These are phyloP conservation scores for Brenthis daphne DNA, from an alignment of 2,888 invertebrate species.

Conservation along the genomic window DNA sequence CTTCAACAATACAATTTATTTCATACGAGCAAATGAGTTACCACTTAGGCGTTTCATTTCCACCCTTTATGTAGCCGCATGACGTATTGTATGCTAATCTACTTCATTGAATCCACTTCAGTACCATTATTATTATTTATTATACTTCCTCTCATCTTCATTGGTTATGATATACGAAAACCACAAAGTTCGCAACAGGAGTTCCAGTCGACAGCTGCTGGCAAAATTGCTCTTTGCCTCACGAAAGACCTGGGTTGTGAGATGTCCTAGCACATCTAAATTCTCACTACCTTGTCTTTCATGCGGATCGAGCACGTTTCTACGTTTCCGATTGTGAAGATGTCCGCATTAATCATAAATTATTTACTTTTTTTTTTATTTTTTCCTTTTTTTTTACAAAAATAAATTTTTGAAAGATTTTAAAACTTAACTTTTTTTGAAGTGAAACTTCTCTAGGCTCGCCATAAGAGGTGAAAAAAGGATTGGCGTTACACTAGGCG, in stretches of 20 bases:
- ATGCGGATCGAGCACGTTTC: constrained; percentile 84
- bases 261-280: constrained; percentile 86
- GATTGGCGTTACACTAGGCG: no score
- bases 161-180: neutral
- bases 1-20: neutral
- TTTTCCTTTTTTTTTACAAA: no score
- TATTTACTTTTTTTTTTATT: no score
- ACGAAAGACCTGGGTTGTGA: constrained; percentile 99
- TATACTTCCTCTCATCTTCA: neutral
- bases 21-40: neutral
- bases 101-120: constrained; percentile 1
- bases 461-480: no score
- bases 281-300: constrained; percentile 99
- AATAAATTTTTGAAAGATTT: no score
- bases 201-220: constrained; percentile 17
- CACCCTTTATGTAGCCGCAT: neutral
- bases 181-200: constrained; percentile 11
- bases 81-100: neutral
- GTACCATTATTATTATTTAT: neutral
- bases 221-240: constrained; percentile 76
- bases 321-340: constrained; percentile 32
- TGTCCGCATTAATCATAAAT: neutral
- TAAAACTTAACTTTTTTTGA: no score
- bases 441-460: no score
- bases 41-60: neutral